Evolutionary conservation across 2,888 invertebrate genomes (phyloP).

Genomic region (Acronicta alni): DNA sequence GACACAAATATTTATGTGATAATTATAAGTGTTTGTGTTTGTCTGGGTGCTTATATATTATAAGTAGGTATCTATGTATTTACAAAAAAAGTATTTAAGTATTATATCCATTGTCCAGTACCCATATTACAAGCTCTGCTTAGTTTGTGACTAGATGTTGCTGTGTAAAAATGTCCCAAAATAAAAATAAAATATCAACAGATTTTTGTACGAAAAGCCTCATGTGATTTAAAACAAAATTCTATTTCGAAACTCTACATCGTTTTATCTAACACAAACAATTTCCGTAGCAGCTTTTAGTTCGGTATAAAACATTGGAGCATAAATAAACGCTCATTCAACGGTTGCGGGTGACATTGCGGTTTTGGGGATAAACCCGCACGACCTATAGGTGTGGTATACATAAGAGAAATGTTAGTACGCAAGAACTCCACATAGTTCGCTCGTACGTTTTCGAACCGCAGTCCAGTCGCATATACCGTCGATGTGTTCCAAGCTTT

Average conservation of each 20-base stretch:
- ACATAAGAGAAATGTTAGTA: slow-evolving; percentile 44
- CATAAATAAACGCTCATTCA: slow-evolving; percentile 51
- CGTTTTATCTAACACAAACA: slow-evolving; percentile 20
- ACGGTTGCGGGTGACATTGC: slow-evolving; percentile 49
- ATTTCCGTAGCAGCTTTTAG: slow-evolving; percentile 24
- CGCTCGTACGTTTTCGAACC: slow-evolving; percentile 47
- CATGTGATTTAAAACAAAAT: not conserved
- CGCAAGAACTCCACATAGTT: slow-evolving; percentile 18
- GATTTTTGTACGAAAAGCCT: not conserved
- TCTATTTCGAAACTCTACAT: slow-evolving; percentile 4
- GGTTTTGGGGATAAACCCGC: slow-evolving; percentile 39
- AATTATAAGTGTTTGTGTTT: too few species aligned
- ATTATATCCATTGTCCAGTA: too few species aligned
- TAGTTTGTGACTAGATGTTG: too few species aligned
- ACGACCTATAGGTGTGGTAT: slow-evolving; percentile 28
- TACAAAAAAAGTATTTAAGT: too few species aligned
- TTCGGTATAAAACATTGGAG: slow-evolving; percentile 29
- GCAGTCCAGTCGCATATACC: slow-evolving; percentile 20
- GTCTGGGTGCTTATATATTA: too few species aligned
- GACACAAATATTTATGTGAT: too few species aligned
- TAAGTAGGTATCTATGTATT: too few species aligned
- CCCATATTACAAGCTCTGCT: too few species aligned
- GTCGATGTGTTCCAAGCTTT: slow-evolving; percentile 15
- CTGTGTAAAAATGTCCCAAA: too few species aligned
- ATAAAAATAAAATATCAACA: too few species aligned